Conservation (phyloP, 2,888 invertebrate genomes). For the Heliconius charithonia region DNA sequence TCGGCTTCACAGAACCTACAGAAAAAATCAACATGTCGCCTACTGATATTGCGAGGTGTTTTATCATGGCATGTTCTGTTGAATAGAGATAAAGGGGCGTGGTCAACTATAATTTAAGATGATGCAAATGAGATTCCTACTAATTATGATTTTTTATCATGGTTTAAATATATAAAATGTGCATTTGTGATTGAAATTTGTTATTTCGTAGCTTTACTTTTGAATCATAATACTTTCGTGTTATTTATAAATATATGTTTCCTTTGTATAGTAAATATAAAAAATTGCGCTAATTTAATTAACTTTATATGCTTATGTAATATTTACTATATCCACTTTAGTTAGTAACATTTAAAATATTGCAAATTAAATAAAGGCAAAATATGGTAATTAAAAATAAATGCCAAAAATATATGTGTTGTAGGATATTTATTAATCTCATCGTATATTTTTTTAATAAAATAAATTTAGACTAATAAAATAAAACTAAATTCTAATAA, state of each 20-base stretch:
- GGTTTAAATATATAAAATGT: slow-evolving; percentile 15
- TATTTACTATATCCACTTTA: neutral
- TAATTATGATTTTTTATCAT: slow-evolving; percentile 48
- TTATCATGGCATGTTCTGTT: slow-evolving; percentile 72
- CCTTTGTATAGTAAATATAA: neutral
- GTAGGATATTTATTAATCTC: neutral
- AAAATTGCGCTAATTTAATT: neutral
- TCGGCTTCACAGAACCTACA: slow-evolving; percentile 83
- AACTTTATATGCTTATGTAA: neutral
- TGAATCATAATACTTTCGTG: neutral
- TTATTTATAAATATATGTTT: neutral
- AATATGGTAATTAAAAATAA: neutral
- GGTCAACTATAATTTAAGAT: slow-evolving; percentile 65
- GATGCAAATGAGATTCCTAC: slow-evolving; percentile 53
- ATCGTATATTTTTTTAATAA: neutral
- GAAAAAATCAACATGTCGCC: slow-evolving; percentile 84
- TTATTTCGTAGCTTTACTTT: slow-evolving; percentile 4
- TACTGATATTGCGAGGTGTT: slow-evolving; percentile 74
- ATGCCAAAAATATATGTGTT: neutral
- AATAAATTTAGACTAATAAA: no score
- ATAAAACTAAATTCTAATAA: neutral
- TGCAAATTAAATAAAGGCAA: neutral
- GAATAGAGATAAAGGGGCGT: slow-evolving; percentile 64
- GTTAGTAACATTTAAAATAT: neutral
- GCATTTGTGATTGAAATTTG: neutral